Evolutionary conservation across 2,888 invertebrate species (phyloP).

Genomic region (Athripsodes cinereus): DNA sequence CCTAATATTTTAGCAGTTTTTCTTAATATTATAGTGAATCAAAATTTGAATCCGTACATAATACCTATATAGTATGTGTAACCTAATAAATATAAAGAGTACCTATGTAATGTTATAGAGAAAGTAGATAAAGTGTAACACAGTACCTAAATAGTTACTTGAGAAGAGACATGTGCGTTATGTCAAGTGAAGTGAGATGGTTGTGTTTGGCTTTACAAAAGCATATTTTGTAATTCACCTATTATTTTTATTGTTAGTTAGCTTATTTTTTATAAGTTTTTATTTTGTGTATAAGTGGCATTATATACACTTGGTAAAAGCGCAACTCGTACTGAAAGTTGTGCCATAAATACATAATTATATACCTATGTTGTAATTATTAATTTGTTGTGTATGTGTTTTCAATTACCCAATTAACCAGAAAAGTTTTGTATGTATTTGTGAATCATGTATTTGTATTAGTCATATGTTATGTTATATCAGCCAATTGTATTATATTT

Average conservation of each 20-base stretch:
- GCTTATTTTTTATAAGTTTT: slow-evolving; percentile 12
- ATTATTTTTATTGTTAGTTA: slow-evolving; percentile 23
- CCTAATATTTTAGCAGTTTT: no score
- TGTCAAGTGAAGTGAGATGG: slow-evolving; percentile 23
- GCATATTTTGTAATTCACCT: slow-evolving; percentile 23
- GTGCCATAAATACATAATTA: slow-evolving; percentile 18
- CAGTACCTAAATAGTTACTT: not conserved
- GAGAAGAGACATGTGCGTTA: not conserved
- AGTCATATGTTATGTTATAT: not conserved
- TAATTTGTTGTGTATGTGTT: slow-evolving; percentile 11
- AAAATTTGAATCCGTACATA: no score
- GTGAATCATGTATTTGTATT: not conserved
- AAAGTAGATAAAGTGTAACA: not conserved
- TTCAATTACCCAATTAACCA: not conserved
- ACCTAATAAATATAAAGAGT: slow-evolving; percentile 9
- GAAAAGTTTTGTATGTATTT: not conserved
- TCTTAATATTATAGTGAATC: no score
- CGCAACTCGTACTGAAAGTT: slow-evolving; percentile 25
- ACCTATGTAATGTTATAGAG: no score
- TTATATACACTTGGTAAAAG: slow-evolving; percentile 10
- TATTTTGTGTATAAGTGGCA: slow-evolving; percentile 15
- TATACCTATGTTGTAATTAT: no score
- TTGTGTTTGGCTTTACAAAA: slow-evolving; percentile 27
- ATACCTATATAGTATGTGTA: no score
- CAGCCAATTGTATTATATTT: slow-evolving; percentile 14